phyloP scores from a whole-genome alignment of 2,888 invertebrate species.

The Apamea crenata region DNA sequence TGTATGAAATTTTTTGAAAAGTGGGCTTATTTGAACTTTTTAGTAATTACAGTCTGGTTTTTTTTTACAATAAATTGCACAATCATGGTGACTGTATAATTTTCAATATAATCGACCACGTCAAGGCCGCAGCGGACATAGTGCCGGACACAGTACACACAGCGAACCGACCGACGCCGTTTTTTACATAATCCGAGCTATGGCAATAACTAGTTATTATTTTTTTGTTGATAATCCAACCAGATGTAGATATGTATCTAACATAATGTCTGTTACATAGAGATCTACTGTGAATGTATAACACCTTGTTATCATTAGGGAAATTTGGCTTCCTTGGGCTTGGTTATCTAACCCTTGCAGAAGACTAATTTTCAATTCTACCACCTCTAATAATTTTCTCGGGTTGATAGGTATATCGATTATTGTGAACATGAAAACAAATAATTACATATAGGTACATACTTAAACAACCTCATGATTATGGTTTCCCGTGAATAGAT shows the following conservation, averaged over 20 bases:
- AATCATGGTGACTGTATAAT: conserved; percentile 24
- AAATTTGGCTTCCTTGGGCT: neutral
- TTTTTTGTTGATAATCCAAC: conserved; percentile 32
- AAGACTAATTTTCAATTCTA: neutral
- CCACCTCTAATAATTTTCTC: neutral
- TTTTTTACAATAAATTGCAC: conserved; percentile 1
- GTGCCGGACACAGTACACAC: conserved; percentile 12
- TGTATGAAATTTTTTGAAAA: no score
- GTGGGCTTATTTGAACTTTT: neutral
- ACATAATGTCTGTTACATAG: neutral
- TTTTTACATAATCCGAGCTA: conserved; percentile 32
- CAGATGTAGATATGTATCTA: neutral
- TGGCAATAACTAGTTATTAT: conserved; percentile 34
- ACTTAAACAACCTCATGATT: neutral
- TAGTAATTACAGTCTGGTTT: neutral
- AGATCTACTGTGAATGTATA: neutral
- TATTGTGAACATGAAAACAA: neutral
- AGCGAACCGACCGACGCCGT: conserved; percentile 13
- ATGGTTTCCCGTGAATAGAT: no score
- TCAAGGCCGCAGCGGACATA: conserved; percentile 36
- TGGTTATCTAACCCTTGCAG: neutral
- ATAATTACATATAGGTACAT: neutral
- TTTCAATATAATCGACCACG: conserved; percentile 25
- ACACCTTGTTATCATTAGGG: neutral
- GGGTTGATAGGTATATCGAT: no score